Evolutionary conservation across 2,113 vertebrate genomes (phyloP).

Genomic region (Spea multiplicata): DNA sequence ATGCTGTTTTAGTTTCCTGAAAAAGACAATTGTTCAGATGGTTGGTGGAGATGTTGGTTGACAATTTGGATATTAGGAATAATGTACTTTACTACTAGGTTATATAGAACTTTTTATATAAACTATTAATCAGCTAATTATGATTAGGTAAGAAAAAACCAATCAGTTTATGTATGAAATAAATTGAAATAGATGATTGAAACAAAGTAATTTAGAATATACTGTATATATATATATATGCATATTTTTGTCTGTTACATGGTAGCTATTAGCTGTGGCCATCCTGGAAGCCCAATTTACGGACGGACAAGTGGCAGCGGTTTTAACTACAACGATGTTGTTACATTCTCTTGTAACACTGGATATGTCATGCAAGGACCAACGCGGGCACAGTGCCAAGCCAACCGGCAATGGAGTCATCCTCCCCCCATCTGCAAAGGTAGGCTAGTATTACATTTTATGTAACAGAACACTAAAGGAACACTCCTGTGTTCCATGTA

Average conservation of each 20-base stretch:
- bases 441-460: constrained; percentile 63
- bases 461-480: too few species aligned
- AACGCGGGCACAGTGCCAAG: constrained; percentile 88
- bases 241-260: neutral
- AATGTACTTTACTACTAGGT: too few species aligned
- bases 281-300: constrained; percentile 96
- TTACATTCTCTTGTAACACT: constrained; percentile 91
- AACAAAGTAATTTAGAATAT: neutral
- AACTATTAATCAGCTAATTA: too few species aligned
- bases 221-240: neutral
- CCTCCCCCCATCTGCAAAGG: constrained; percentile 97
- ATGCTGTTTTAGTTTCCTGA: too few species aligned
- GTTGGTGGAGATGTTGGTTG: too few species aligned
- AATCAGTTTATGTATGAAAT: too few species aligned
- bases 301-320: constrained; percentile 91
- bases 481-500: too few species aligned
- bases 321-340: constrained; percentile 94
- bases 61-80: too few species aligned
- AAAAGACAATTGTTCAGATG: too few species aligned
- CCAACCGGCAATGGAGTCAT: constrained; percentile 94
- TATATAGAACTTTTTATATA: too few species aligned
- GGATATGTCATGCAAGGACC: constrained; percentile 97
- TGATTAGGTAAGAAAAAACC: too few species aligned
- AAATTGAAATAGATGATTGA: neutral
- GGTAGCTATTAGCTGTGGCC: constrained; percentile 92